Evolutionary conservation across 2,113 vertebrate species (phyloP).

Genomic region (Mobula hypostoma): DNA sequence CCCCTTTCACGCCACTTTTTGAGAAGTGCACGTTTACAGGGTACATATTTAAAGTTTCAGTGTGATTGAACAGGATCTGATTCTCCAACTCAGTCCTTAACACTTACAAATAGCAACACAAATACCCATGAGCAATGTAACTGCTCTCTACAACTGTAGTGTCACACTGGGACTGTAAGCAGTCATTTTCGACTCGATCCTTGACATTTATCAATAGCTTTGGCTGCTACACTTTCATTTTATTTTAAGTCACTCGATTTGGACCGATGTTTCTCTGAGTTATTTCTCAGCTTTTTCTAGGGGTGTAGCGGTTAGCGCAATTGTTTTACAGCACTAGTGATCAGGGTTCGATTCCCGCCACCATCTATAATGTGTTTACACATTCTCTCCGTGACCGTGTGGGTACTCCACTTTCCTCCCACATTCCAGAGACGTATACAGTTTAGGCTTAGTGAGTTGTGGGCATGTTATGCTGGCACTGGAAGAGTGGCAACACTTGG

Average conservation of each 20-base stretch:
- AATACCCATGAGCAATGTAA: neutral
- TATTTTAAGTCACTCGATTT: neutral
- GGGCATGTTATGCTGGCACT: too few species aligned
- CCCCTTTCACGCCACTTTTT: neutral
- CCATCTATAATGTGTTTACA: too few species aligned
- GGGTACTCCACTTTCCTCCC: too few species aligned
- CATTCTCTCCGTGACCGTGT: too few species aligned
- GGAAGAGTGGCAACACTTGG: too few species aligned
- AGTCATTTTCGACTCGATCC: neutral
- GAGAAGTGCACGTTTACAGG: slow-evolving; percentile 7
- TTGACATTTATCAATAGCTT: slow-evolving; percentile 6
- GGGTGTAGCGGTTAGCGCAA: neutral
- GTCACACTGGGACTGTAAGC: neutral
- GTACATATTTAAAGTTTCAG: slow-evolving; percentile 22
- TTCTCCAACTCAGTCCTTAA: slow-evolving; percentile 9
- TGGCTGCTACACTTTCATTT: neutral
- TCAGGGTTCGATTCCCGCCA: too few species aligned
- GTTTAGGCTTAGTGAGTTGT: too few species aligned
- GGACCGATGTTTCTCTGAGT: neutral
- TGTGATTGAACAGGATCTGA: neutral
- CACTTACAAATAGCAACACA: neutral
- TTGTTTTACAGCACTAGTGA: too few species aligned
- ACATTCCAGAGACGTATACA: too few species aligned
- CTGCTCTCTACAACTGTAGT: neutral
- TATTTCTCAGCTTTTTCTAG: neutral